A percentile compares a stretch with the other conserved stretches of the same genome.
Evolutionary conservation across 2,888 invertebrate genomes (phyloP).

Genomic region (Pseudanteris insignis): DNA sequence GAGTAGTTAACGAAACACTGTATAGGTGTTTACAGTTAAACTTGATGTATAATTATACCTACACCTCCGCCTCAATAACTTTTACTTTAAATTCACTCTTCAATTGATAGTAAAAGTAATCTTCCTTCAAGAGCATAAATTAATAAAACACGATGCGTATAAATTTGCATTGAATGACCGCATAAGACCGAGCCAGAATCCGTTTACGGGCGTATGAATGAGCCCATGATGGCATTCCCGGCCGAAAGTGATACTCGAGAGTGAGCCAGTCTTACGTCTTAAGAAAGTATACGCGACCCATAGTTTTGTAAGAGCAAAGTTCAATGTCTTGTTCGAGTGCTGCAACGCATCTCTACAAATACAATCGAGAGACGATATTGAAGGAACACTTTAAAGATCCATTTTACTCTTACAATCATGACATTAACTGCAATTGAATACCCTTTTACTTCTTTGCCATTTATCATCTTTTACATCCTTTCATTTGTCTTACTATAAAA

Average conservation of each 20-base stretch:
- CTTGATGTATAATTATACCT: too few species aligned
- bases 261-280: conserved; percentile 4
- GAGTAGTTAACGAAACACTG: too few species aligned
- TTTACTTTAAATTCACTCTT: neutral
- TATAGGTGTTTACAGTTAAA: too few species aligned
- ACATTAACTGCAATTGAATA: neutral
- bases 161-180: conserved; percentile 21
- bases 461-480: too few species aligned
- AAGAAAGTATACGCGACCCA: conserved; percentile 10
- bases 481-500: too few species aligned
- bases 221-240: conserved; percentile 9
- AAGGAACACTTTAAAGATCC: neutral
- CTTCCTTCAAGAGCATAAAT: conserved; percentile 3
- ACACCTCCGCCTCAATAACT: too few species aligned
- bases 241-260: conserved; percentile 29
- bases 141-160: conserved; percentile 5
- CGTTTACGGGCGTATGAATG: conserved; percentile 22
- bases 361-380: conserved; percentile 9
- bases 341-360: conserved; percentile 2
- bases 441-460: too few species aligned
- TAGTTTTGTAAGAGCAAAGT: conserved; percentile 24
- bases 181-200: neutral
- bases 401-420: conserved; percentile 1
- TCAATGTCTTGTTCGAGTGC: conserved; percentile 26
- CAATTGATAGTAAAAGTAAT: conserved; percentile 4